phyloP scores from a whole-genome alignment of 2,113 vertebrate species.

The Rafetus swinhoei region DNA sequence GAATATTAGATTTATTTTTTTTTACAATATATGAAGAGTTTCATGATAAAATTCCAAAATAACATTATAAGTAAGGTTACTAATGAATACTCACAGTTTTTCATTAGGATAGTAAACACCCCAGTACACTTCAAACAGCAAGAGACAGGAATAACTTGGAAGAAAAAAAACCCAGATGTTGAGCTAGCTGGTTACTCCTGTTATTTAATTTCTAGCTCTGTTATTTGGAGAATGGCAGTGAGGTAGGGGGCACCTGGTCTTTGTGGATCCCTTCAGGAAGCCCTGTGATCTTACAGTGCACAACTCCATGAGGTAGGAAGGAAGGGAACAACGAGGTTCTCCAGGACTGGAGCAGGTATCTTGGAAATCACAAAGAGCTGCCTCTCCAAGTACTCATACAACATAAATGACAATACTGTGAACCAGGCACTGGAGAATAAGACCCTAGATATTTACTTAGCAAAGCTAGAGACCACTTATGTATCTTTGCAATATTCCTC shows the following conservation, averaged over 20 bases:
- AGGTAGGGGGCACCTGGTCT: too few relatives aligned
- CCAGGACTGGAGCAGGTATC: too few relatives aligned
- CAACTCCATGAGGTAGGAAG: too few relatives aligned
- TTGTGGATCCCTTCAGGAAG: too few relatives aligned
- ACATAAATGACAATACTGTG: accelerated
- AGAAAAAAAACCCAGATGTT: background rate
- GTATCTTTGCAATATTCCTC: background rate
- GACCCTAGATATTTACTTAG: background rate
- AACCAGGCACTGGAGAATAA: background rate
- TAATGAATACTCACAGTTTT: background rate
- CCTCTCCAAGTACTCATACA: too few relatives aligned
- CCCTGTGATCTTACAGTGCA: too few relatives aligned
- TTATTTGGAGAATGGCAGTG: background rate
- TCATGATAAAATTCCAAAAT: constrained; percentile 18
- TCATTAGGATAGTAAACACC: background rate
- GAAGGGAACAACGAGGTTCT: too few relatives aligned
- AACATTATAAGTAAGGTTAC: background rate
- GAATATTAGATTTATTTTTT: constrained; percentile 12
- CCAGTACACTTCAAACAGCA: background rate
- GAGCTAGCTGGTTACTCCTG: background rate
- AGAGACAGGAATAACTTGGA: background rate
- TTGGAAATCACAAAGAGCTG: too few relatives aligned
- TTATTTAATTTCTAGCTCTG: background rate
- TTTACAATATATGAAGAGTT: background rate
- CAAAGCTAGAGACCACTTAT: accelerated